Percentiles rank a stretch among this genome's conserved stretches.
These are phyloP conservation scores for Pipistrellus kuhlii DNA, from an alignment of 2,797 vertebrate genomes.

Conservation along the genomic window DNA sequence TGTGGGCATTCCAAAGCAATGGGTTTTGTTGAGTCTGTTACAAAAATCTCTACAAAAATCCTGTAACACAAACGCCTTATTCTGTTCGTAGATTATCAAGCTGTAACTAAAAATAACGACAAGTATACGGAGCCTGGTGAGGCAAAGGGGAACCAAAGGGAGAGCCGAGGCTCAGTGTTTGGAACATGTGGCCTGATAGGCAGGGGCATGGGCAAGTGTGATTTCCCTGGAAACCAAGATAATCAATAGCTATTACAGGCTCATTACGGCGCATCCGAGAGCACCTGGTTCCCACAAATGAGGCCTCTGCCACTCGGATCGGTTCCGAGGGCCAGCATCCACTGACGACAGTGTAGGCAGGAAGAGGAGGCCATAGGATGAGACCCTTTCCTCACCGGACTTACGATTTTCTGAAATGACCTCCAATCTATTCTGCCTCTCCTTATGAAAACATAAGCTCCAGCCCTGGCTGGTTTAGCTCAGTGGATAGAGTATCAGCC, in stretches of 20 bases:
- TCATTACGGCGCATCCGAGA: not conserved
- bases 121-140: not conserved
- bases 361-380: not conserved
- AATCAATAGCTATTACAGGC: constrained; percentile 4
- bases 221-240: constrained; percentile 38
- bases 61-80: not conserved
- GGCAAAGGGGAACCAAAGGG: not conserved
- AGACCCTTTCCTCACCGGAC: not conserved
- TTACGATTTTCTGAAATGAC: too few relatives aligned
- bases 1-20: not conserved
- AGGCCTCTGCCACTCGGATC: not conserved
- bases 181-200: not conserved
- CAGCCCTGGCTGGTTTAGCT: too few relatives aligned
- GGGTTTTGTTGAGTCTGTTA: not conserved
- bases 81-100: not conserved
- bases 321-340: not conserved
- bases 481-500: too few relatives aligned
- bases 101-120: not conserved
- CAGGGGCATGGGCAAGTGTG: not conserved
- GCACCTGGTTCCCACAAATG: not conserved
- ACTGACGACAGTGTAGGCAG: not conserved
- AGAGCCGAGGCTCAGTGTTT: not conserved
- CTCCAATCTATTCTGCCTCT: too few relatives aligned
- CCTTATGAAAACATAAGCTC: too few relatives aligned
- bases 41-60: not conserved